A percentile compares a stretch with the other conserved stretches of the same genome.
Evolutionary conservation across 2,797 vertebrate species (phyloP).

Genomic region (Spinibarbus caldwelli): DNA sequence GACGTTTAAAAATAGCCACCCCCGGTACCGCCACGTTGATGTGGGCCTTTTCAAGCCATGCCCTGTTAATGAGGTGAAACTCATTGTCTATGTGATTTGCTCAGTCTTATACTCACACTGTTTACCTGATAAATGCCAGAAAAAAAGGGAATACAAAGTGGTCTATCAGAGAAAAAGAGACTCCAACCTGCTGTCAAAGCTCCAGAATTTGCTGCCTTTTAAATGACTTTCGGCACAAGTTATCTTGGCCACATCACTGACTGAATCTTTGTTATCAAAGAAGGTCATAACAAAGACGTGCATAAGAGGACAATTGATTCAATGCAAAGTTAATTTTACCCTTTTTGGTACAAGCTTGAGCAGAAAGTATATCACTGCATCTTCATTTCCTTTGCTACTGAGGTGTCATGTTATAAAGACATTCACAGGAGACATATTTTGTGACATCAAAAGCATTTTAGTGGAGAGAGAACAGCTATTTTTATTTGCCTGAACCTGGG

Average conservation of each 20-base stretch:
- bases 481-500: slow-evolving; percentile 43
- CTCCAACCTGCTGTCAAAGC: background rate
- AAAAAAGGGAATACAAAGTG: background rate
- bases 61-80: slow-evolving; percentile 64
- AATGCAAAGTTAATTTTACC: background rate
- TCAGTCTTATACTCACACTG: slow-evolving; percentile 31
- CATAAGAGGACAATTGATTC: background rate
- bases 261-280: slow-evolving; percentile 21
- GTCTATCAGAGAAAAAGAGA: slow-evolving; percentile 25
- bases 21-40: slow-evolving; percentile 62
- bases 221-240: background rate
- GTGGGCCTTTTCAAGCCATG: slow-evolving; percentile 61
- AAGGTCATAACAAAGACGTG: background rate
- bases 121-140: background rate
- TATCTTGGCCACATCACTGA: slow-evolving; percentile 10
- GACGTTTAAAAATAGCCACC: slow-evolving; percentile 73
- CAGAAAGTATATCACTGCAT: background rate
- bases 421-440: slow-evolving; percentile 31
- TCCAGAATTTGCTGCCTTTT: slow-evolving; percentile 21
- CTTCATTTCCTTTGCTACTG: slow-evolving; percentile 12
- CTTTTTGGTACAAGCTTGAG: background rate
- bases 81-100: slow-evolving; percentile 43
- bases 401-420: slow-evolving; percentile 26
- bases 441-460: slow-evolving; percentile 37
- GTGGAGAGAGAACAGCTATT: slow-evolving; percentile 36